Base-by-base conservation (phyloP, 2,113 vertebrate species). In the Corydoras maculifer region DNA sequence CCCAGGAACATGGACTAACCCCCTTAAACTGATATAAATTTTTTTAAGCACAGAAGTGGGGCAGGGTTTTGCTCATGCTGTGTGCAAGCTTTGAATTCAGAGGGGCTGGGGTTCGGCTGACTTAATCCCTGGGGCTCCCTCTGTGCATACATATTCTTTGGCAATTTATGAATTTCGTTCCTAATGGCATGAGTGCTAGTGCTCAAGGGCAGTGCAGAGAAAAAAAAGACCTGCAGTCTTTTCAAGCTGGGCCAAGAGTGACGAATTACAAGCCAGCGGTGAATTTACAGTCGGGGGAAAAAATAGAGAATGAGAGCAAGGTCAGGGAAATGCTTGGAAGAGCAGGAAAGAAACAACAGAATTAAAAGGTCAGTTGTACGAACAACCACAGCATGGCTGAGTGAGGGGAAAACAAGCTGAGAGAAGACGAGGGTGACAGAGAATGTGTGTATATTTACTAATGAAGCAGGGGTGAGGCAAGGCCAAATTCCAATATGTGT, bases 221-320 rank as follows among this genome's bases (percentile, higher is more conserved):
- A 59, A 65, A 68, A 25, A 25, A 80, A 66, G 10, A 53, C 31
- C 69, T 61, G 79, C 76, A 74, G 70, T 73, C 87, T 88, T 43
- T 90, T 86, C 69, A 91, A 87, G 88, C 80, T 72, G 25, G 31
- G 89, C 91, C 92, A 93, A 90, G 86, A 91, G 85, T 79, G 71
- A 80, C 49, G 80, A 88, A 90, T 87, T 82, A 87, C 75, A 81
- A 87, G 83, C 79, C 72, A 83, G 87, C 67, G 82, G 84, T 74
- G 76, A 83, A 84, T 87, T 87, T 85, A 83, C 83, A 85, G 87
- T 85, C 86, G 80, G 25, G 35, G 30, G 75, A 13, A 25, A 83
- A 79, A 12, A 18, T 29, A 8, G 64, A 61, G 51, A 54, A 29
- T 14, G 66, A 68, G 62, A 54, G 18, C 60, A 35, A 25, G 65